A percentile compares a stretch with the other conserved stretches of the same genome.
phyloP scores from a whole-genome alignment of 2,888 invertebrate species.

The Atrina japonica region DNA sequence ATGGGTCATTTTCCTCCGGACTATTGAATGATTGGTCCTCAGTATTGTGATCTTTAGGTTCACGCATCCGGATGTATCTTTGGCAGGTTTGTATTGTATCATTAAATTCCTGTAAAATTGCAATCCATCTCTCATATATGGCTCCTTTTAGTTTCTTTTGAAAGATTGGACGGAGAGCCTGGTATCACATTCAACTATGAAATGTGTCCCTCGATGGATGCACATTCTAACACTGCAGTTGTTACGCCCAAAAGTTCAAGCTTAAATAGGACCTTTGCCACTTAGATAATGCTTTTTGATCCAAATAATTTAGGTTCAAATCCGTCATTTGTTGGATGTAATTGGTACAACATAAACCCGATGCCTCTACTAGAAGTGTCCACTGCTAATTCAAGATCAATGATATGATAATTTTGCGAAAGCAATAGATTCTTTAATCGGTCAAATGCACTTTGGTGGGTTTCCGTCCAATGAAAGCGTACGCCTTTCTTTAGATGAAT shows the following conservation, averaged over 20 bases:
- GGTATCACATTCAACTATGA: conserved; percentile 43
- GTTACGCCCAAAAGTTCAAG: conserved; percentile 35
- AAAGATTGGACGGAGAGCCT: conserved; percentile 27
- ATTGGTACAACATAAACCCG: conserved; percentile 52
- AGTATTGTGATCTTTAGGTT: conserved; percentile 3
- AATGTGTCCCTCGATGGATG: conserved; percentile 26
- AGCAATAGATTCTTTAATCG: conserved; percentile 32
- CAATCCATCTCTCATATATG: conserved; percentile 36
- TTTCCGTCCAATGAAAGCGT: conserved; percentile 35
- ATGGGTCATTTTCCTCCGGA: conserved; percentile 26
- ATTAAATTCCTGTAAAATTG: conserved; percentile 35
- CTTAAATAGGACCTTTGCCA: conserved; percentile 36
- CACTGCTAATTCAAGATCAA: conserved; percentile 44
- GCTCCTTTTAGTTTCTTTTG: conserved; percentile 39
- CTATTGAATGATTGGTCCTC: conserved; percentile 6
- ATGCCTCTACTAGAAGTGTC: conserved; percentile 45
- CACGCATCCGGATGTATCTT: conserved; percentile 29
- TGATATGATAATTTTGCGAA: conserved; percentile 51
- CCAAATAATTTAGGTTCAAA: conserved; percentile 12
- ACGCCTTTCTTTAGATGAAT: conserved; percentile 32
- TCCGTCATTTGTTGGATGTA: conserved; percentile 29
- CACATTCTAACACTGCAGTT: conserved; percentile 32
- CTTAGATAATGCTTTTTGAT: conserved; percentile 28
- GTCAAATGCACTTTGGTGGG: conserved; percentile 35
- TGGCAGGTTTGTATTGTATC: conserved; percentile 33